Evolutionary conservation across 2,797 vertebrate species (phyloP).

Genomic region (Catharus ustulatus): DNA sequence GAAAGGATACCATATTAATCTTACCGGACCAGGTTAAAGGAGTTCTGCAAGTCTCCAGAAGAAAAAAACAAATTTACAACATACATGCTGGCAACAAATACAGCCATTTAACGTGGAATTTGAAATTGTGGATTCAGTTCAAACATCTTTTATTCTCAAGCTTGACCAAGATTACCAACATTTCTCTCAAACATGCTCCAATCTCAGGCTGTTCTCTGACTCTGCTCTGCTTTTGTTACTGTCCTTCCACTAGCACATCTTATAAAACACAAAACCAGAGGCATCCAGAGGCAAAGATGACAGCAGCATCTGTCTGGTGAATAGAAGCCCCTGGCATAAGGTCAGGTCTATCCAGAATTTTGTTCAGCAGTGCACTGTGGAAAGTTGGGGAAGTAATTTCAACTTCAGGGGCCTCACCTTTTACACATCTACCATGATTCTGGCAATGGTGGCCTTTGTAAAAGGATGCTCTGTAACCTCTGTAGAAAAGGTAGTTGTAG

Average conservation of each 20-base stretch:
- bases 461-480: not conserved
- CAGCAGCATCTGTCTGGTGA: not conserved
- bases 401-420: not conserved
- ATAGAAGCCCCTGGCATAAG: not conserved
- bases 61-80: not conserved
- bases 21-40: slow-evolving; percentile 23
- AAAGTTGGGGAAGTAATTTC: not conserved
- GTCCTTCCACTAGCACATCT: not conserved
- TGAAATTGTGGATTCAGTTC: not conserved
- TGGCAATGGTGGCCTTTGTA: not conserved
- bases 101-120: not conserved
- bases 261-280: not conserved
- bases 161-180: not conserved
- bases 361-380: not conserved
- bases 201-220: not conserved
- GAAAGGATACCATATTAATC: slow-evolving; percentile 44
- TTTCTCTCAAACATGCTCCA: not conserved
- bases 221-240: not conserved
- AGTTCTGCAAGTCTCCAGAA: slow-evolving; percentile 4
- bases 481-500: not conserved
- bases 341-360: not conserved
- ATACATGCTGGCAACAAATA: not conserved
- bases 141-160: not conserved
- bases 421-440: not conserved
- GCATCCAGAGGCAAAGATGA: not conserved